phyloP scores from a whole-genome alignment of 2,797 vertebrate species.

The Pseudochromis fuscus region DNA sequence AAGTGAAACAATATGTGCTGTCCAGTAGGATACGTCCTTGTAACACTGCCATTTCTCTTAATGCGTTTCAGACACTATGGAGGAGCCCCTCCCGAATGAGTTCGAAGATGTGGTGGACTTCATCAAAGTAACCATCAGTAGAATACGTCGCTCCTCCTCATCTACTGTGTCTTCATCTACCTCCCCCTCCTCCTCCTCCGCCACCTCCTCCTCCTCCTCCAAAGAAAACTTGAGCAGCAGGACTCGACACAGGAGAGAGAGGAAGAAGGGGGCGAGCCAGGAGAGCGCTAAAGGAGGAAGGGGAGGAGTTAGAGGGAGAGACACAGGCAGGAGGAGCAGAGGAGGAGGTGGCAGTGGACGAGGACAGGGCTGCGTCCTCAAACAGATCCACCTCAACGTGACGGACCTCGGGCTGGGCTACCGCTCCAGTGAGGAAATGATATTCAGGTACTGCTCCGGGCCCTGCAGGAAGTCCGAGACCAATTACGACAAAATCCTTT shows the following conservation, averaged over 20 bases:
- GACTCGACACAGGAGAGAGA: conserved; percentile 83
- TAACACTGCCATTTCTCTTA: conserved; percentile 28
- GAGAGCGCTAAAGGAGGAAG: conserved; percentile 56
- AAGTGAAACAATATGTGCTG: conserved; percentile 46
- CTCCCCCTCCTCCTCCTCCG: conserved; percentile 42
- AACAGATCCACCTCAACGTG: conserved; percentile 93
- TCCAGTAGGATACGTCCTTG: background rate
- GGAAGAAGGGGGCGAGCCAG: conserved; percentile 69
- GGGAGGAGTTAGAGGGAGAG: conserved; percentile 24
- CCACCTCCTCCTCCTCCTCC: conserved; percentile 73
- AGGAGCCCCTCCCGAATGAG: conserved; percentile 84
- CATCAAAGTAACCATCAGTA: conserved; percentile 91
- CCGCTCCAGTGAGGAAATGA: conserved; percentile 93
- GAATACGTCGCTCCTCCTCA: conserved; percentile 88
- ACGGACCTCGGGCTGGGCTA: conserved; percentile 95
- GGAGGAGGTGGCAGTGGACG: conserved; percentile 77
- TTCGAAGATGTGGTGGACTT: conserved; percentile 90
- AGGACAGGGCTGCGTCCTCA: conserved; percentile 90
- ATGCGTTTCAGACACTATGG: conserved; percentile 85
- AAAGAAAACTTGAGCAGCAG: conserved; percentile 73
- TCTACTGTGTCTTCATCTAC: conserved; percentile 47
- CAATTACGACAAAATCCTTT: conserved; percentile 95
- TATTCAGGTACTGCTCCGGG: conserved; percentile 95
- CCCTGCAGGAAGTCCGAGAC: conserved; percentile 92
- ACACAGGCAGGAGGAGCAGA: conserved; percentile 33